Conservation (phyloP, 2,113 vertebrate genomes). For the Ictalurus punctatus region DNA sequence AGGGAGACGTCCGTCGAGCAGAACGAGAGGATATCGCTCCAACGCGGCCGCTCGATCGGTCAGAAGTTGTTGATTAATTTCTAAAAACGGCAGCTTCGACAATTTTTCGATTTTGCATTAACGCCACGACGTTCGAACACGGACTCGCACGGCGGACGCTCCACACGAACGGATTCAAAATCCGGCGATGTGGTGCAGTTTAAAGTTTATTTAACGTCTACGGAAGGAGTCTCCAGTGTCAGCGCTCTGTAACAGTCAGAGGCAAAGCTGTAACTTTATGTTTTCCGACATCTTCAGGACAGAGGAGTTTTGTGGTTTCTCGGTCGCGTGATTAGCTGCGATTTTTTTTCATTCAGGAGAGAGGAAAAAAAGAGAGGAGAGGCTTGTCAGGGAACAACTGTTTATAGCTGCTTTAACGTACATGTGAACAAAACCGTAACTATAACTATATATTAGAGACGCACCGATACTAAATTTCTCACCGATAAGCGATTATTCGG, state of each 20-base stretch:
- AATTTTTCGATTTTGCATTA: not conserved
- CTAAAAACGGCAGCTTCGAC: not conserved
- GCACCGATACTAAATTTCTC: too few species aligned
- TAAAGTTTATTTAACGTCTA: too few species aligned
- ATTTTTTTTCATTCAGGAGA: not conserved
- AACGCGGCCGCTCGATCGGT: not conserved
- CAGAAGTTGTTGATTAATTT: not conserved
- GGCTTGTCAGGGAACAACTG: not conserved
- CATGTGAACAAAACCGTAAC: not conserved
- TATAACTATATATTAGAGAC: too few species aligned
- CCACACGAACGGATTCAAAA: too few species aligned
- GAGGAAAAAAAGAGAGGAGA: not conserved
- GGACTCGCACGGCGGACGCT: too few species aligned
- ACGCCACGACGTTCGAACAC: too few species aligned
- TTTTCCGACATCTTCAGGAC: not conserved
- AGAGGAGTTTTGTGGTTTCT: not conserved
- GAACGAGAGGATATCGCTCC: not conserved
- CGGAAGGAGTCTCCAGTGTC: not conserved
- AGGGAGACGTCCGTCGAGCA: slow-evolving; percentile 19
- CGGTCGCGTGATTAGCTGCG: not conserved
- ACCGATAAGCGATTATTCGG: too few species aligned
- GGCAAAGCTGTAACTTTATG: not conserved
- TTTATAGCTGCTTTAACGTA: not conserved
- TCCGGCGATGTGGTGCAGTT: too few species aligned
- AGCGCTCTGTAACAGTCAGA: not conserved